Evolutionary conservation across 2,888 invertebrate species (phyloP).

Genomic region (Zootermopsis nevadensis): DNA sequence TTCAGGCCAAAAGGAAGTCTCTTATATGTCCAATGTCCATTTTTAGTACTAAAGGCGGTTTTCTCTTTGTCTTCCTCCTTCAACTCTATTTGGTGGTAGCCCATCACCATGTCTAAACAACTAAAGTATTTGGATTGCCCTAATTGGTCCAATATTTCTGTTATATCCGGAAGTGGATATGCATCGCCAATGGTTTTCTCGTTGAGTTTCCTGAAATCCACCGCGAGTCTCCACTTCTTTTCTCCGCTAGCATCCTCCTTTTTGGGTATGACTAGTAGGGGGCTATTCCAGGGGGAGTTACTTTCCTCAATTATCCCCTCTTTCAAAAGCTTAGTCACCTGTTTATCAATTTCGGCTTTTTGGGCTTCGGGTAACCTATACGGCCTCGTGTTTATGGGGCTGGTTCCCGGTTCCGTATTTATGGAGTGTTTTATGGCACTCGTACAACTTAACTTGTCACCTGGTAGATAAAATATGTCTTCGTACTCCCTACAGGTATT

Average conservation of each 20-base stretch:
- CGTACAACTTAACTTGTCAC: conserved; percentile 54
- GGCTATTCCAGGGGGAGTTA: too few species aligned
- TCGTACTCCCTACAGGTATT: conserved; percentile 54
- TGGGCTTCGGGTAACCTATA: not conserved
- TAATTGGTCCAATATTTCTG: too few species aligned
- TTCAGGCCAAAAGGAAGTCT: conserved; percentile 56
- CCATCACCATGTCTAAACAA: not conserved
- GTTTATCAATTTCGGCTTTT: too few species aligned
- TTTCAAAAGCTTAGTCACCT: too few species aligned
- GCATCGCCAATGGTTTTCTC: too few species aligned
- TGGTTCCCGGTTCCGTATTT: not conserved
- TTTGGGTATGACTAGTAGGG: too few species aligned
- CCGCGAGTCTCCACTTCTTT: too few species aligned
- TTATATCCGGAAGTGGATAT: too few species aligned
- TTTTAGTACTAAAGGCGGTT: not conserved
- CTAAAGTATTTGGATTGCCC: too few species aligned
- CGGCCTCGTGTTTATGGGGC: not conserved
- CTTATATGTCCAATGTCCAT: conserved; percentile 55
- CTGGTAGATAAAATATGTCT: conserved; percentile 55
- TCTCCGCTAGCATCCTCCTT: too few species aligned
- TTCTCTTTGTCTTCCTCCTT: conserved; percentile 3
- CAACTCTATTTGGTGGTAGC: conserved; percentile 16
- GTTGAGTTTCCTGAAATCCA: too few species aligned
- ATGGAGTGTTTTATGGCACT: not conserved
- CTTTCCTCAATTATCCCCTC: too few species aligned